Evolutionary conservation across 2,113 vertebrate genomes (phyloP).

Genomic region (Smithornis capensis): DNA sequence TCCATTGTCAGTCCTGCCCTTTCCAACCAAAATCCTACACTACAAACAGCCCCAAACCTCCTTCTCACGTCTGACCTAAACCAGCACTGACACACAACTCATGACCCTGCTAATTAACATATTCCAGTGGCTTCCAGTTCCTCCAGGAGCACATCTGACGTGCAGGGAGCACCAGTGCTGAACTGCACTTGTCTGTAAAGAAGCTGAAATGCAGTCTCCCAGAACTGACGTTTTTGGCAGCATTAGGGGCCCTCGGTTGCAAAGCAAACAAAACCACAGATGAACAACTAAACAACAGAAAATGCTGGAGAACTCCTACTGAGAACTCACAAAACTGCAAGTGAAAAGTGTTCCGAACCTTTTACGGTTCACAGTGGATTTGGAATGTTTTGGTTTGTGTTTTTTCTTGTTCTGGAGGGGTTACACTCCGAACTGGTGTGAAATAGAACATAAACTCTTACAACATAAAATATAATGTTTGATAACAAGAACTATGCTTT

Average conservation of each 20-base stretch:
- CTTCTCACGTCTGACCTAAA: neutral
- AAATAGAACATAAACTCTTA: slow-evolving; percentile 71
- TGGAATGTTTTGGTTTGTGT: neutral
- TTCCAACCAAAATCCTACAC: neutral
- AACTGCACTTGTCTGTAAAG: neutral
- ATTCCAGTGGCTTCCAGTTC: neutral
- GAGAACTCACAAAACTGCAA: neutral
- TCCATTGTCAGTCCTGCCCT: neutral
- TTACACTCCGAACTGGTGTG: slow-evolving; percentile 2
- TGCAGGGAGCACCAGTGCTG: neutral
- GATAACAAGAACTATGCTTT: slow-evolving; percentile 76
- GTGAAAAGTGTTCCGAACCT: neutral
- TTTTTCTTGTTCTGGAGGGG: neutral
- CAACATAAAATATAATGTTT: slow-evolving; percentile 75
- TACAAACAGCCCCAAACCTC: neutral
- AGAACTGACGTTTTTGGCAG: neutral
- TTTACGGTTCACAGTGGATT: neutral
- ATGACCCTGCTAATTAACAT: too few relatives aligned
- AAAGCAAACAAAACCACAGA: neutral
- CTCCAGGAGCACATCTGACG: neutral
- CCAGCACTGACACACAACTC: neutral
- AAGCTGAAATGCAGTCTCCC: neutral
- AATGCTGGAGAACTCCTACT: neutral
- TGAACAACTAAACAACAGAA: neutral
- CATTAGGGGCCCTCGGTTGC: neutral